Percentiles rank a stretch among this genome's conserved stretches.
Conservation (phyloP, 35 echinoderm and acorn worm genomes). For the Apostichopus japonicus region DNA sequence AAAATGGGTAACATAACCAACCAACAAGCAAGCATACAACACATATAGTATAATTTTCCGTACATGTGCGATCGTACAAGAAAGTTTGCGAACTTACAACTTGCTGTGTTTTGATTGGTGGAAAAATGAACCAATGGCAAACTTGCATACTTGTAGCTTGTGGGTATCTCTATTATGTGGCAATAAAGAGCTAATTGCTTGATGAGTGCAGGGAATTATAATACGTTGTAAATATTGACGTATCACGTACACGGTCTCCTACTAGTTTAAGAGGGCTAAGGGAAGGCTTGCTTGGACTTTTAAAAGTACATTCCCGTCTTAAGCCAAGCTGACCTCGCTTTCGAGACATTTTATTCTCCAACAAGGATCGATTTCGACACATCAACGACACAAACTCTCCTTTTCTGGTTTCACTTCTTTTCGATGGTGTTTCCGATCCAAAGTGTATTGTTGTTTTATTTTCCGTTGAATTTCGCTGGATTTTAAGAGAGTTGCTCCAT, state of each 20-base stretch:
- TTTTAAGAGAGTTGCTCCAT: no score
- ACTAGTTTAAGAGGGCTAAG: slow-evolving; percentile 12
- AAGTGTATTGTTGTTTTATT: neutral
- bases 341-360: neutral
- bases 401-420: no score
- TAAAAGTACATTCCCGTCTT: neutral
- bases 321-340: slow-evolving; percentile 37
- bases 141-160: slow-evolving; percentile 61
- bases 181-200: slow-evolving; percentile 64
- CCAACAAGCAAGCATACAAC: neutral
- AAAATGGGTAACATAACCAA: neutral
- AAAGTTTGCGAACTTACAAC: slow-evolving; percentile 48
- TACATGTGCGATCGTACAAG: neutral
- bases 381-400: neutral
- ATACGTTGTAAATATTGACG: slow-evolving; percentile 66
- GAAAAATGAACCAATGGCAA: slow-evolving; percentile 43
- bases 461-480: no score
- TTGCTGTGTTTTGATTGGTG: slow-evolving; percentile 35
- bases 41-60: neutral
- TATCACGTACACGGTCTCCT: slow-evolving; percentile 3
- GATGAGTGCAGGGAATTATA: slow-evolving; percentile 52
- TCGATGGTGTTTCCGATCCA: neutral
- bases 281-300: neutral
- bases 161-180: slow-evolving; percentile 56
- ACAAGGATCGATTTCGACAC: neutral